These are phyloP conservation scores for Zoanthus gigantus DNA, from an alignment of 92 coral and sea anemone genomes.

Conservation along the genomic window DNA sequence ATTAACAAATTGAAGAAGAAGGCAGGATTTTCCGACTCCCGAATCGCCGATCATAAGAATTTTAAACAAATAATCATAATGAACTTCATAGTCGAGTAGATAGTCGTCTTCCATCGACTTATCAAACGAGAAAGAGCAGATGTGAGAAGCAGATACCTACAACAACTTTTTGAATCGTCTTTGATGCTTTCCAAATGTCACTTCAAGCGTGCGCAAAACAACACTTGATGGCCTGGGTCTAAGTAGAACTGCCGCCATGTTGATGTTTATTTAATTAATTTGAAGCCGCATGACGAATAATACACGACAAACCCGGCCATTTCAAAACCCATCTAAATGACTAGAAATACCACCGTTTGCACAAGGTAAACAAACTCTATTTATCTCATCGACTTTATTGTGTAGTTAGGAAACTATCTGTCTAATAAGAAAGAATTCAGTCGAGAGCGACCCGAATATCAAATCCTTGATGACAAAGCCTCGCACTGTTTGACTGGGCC, in stretches of 20 bases:
- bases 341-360: no score
- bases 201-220: constrained; percentile 32
- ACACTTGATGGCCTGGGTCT: constrained; percentile 19
- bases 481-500: no score
- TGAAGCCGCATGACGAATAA: no score
- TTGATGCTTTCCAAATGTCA: constrained; percentile 25
- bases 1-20: constrained; percentile 91
- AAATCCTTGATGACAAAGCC: no score
- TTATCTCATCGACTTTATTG: no score
- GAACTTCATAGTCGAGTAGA: constrained; percentile 64
- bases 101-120: constrained; percentile 65
- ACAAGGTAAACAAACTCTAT: no score
- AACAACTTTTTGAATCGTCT: background rate
- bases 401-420: no score
- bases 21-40: constrained; percentile 95
- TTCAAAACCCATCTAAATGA: no score
- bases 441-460: no score
- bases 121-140: background rate
- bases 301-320: no score
- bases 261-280: no score
- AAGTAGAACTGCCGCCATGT: background rate
- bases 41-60: constrained; percentile 94
- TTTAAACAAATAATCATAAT: constrained; percentile 92
- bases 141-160: constrained; percentile 19
- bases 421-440: no score